Base-by-base conservation (phyloP, 2,797 vertebrate genomes). In the Semaprochilodus insignis region DNA sequence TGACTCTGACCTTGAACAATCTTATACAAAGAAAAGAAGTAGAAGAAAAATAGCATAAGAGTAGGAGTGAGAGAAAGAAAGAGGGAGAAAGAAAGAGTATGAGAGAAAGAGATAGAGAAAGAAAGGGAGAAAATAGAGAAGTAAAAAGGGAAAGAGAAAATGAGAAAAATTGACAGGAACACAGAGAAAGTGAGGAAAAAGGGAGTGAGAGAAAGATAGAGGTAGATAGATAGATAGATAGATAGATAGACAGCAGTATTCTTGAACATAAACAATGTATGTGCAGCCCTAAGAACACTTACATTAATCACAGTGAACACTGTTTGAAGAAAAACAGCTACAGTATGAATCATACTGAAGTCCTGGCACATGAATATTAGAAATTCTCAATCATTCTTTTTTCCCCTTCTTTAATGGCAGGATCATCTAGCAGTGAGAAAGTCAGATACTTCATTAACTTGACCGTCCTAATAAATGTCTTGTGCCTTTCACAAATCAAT, bases 1-100 rank as follows among this genome's bases (percentile, higher is more conserved):
- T 82, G 79, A 27, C 78, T 85, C 81, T 84, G 69, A 81, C 83
- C 79, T 85, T 85, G 69, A 80, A 85, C 79, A 44, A 48, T 80
- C 60, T 63, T 40, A 81, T 78, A 80, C 23, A 55, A 81, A 74
- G 57, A 48, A n/a, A 57, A 73, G 48, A 81, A 34, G 80, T 44
- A 55, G 65, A 78, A 40, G 80, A 34, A 74, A 76, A 51, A 63
- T 65, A 77, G 71, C 2, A 78, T 15, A 27, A 48, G 72, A 77
- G 74, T 40, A 17, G 19, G 73, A n/a, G 73, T 36, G 77, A 54
- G 59, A 85, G 89, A 88, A 80, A 74, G 75, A 81, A 74, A 65
- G 16, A 71, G 44, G 81, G 21, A 15, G 27, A 10, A 2, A 63
- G 48, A 79, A 34, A 31, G 19, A 52, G n/a, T 21, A 67, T 48